Evolutionary conservation across 2,888 invertebrate species (phyloP).

Genomic region (Pammene fasciana): DNA sequence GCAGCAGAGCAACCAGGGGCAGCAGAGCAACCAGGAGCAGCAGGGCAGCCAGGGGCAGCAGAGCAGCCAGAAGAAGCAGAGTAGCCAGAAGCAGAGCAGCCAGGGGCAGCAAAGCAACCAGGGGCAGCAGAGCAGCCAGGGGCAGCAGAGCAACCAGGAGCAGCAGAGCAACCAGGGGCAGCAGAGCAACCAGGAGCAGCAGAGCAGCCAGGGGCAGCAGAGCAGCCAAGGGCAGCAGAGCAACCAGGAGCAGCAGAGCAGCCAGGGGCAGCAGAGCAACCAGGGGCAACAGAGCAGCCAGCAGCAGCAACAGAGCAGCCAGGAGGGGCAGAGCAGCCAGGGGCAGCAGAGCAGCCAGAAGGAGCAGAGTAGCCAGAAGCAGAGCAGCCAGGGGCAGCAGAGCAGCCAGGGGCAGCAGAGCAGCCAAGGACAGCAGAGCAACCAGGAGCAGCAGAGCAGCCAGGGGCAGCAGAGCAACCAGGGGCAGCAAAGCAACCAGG

Average conservation of each 20-base stretch:
- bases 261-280: neutral
- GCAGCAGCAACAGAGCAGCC: conserved; percentile 18
- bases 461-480: conserved; percentile 16
- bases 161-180: neutral
- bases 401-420: neutral
- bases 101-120: neutral
- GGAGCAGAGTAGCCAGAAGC: conserved; percentile 34
- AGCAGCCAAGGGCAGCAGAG: neutral
- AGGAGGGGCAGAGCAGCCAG: conserved; percentile 26
- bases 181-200: neutral
- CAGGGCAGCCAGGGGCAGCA: neutral
- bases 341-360: conserved; percentile 21
- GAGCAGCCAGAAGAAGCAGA: neutral
- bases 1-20: neutral
- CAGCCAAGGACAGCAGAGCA: neutral
- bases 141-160: neutral
- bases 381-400: conserved; percentile 15
- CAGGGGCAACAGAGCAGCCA: conserved; percentile 17
- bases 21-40: neutral
- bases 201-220: conserved; percentile 1
- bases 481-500: conserved; percentile 11
- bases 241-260: neutral
- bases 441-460: conserved; percentile 6
- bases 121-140: neutral
- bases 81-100: neutral